Conservation (phyloP, 1,140 invertebrate species). For the Pseudomyrmex gracilis region DNA sequence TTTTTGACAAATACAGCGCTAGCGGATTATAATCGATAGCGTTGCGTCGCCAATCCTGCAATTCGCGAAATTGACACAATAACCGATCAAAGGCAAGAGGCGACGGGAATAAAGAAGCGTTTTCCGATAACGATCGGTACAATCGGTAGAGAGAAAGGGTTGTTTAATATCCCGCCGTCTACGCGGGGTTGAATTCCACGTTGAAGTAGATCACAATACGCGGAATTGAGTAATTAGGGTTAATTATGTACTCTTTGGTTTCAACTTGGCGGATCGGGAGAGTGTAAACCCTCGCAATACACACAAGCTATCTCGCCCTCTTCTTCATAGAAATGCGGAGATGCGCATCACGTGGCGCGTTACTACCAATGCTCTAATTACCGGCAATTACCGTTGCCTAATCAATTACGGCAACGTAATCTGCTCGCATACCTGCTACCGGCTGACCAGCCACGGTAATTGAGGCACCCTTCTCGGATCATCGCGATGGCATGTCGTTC, state of each 20-base stretch:
- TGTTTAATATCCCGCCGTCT: constrained; percentile 28
- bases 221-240: constrained; percentile 57
- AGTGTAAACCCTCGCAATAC: constrained; percentile 12
- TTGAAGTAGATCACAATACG: constrained; percentile 43
- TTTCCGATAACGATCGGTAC: constrained; percentile 33
- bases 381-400: constrained; percentile 80
- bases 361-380: constrained; percentile 78
- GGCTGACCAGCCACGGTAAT: constrained; percentile 74
- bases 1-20: constrained; percentile 38
- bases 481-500: constrained; percentile 50
- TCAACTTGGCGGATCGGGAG: constrained; percentile 43
- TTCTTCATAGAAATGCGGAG: constrained; percentile 39
- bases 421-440: constrained; percentile 75
- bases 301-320: too few relatives aligned
- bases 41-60: neutral
- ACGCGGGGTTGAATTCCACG: constrained; percentile 1
- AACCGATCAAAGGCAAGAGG: constrained; percentile 19
- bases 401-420: constrained; percentile 81
- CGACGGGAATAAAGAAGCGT: constrained; percentile 40
- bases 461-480: constrained; percentile 65
- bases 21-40: constrained; percentile 27
- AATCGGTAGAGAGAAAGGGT: neutral
- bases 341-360: constrained; percentile 60
- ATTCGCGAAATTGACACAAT: constrained; percentile 50
- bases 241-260: constrained; percentile 62